Conservation (phyloP, 2,888 invertebrate species). For the Meganola albula region DNA sequence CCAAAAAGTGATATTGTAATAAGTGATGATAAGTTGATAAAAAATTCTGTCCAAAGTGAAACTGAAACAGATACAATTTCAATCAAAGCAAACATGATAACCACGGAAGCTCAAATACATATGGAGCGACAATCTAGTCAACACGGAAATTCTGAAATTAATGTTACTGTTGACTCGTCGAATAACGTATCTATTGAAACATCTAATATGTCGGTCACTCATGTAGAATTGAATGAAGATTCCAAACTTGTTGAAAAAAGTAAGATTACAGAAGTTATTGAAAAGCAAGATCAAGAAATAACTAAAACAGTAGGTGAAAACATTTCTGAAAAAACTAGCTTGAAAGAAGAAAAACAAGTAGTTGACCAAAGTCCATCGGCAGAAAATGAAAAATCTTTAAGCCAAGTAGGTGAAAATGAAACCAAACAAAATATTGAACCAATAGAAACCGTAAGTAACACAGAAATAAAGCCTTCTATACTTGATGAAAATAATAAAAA, state of each 20-base stretch:
- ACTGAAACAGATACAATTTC: conserved; percentile 70
- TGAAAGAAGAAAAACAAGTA: no score
- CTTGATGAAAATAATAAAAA: conserved; percentile 24
- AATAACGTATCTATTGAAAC: conserved; percentile 69
- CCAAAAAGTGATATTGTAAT: conserved; percentile 45
- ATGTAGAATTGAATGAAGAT: conserved; percentile 48
- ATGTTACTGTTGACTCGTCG: conserved; percentile 60
- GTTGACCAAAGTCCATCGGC: no score
- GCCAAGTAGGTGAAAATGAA: no score
- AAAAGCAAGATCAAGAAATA: no score
- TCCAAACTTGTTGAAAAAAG: no score
- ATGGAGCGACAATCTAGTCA: conserved; percentile 65
- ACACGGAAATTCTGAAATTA: conserved; percentile 64
- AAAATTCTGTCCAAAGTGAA: conserved; percentile 58
- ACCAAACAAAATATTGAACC: no score
- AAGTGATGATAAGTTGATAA: conserved; percentile 39
- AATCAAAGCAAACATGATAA: conserved; percentile 68
- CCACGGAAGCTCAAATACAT: conserved; percentile 74
- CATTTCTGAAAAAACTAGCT: no score
- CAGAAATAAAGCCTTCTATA: no score
- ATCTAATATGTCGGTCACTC: conserved; percentile 54
- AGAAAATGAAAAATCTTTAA: no score
- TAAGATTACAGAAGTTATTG: no score
- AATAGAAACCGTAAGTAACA: no score
- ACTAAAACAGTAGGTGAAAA: no score